Evolutionary conservation across 2,888 invertebrate genomes (phyloP), one percentile per base, ranked within the genome.

Genomic region (Drosophila birchii): DNA sequence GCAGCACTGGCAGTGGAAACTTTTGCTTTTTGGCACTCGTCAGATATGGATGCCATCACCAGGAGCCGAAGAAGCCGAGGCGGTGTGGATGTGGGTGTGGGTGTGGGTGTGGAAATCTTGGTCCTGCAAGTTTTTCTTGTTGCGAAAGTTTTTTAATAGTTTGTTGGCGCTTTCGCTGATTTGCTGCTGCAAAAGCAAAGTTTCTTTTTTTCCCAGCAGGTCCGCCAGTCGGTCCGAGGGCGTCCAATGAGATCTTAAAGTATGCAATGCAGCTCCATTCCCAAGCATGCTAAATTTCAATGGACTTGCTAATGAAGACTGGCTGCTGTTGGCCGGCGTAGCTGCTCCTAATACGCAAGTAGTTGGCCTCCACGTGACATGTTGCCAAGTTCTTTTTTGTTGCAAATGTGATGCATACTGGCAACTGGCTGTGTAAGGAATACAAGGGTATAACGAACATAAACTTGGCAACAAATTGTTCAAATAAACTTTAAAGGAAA

Each of bases 11-110:
- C 47, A 64, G 49, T 44, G 70, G 47, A 73, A 85, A 85, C 84
- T 85, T 85, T 85, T 87, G 78, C 88, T 88, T 85, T 86, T 86
- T 86, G 88, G 89, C 88, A 85, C 86, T 89, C 89, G 89, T 86
- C 85, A 86, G 86, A 88, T 84, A 86, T 86, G 89, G 79, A 75
- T 70, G 79, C 72, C 80, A 78, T 76, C 75, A 76, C 76, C 69
- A 62, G 60, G 36, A 63, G 49, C 20, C 39, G 34, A 29, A 18
- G 56, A 8, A 57, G 34, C n/a, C 3, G 36, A 16, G 16, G 16
- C 36, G 18, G 58, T 59, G 26, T 55, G 39, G 72, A 70, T 78
- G 67, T 61, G 72, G 72, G 74, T 78, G 67, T 55, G 39, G 72
- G 74, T 78, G 67, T 61, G 72, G 72, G 74, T 78, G 67, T 61